Evolutionary conservation across 92 coral and sea anemone species (phyloP), one percentile per base, ranked within the genome.

Genomic region (Actinostola sp.): DNA sequence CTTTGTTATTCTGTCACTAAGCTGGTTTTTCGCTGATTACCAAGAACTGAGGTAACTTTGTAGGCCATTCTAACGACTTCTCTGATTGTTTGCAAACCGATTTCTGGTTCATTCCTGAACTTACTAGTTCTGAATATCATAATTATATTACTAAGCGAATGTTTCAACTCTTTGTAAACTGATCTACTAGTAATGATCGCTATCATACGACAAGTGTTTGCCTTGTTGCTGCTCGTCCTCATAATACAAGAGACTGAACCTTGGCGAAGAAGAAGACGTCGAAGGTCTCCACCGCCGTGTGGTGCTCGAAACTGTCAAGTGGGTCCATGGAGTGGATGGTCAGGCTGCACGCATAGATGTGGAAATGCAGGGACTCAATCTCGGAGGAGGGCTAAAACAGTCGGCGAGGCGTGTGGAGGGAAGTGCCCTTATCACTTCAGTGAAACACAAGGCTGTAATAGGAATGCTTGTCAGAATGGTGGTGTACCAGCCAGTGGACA

Each of bases 291-390:
- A 0, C 92, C 89, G 0, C 94, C 92, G 17, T 86, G 92, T 60
- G 12, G 36, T 2, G 42, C 72, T 0, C 66, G 88, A 11, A 53
- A 86, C 29, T 93, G 97, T 66, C 63, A 17, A 14, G 90, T 77
- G 0, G 31, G 82, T 2, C 12, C 28, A 0, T 93, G 92, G 96
- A 17, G 75, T 11, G 15, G 56, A 2, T 93, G 92, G 92, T 36
- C 86, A 17, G 66, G 76, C 38, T 89, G 97, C 63, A 70, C 85
- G 6, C 96, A 81, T 43, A 75, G 25, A 28, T 93, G 97, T 63
- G 97, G 97, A 1, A 83, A 80, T 16, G 81, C 88, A 7, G 97
- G 97, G 13, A 63, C 82, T 7, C 86, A 79, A 72, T 60, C 67
- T 10, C 61, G 97, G 39, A 59, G 70, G 0, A 83, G 97, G 61